phyloP scores from a whole-genome alignment of 1,140 invertebrate genomes.

The Helicoverpa armigera region DNA sequence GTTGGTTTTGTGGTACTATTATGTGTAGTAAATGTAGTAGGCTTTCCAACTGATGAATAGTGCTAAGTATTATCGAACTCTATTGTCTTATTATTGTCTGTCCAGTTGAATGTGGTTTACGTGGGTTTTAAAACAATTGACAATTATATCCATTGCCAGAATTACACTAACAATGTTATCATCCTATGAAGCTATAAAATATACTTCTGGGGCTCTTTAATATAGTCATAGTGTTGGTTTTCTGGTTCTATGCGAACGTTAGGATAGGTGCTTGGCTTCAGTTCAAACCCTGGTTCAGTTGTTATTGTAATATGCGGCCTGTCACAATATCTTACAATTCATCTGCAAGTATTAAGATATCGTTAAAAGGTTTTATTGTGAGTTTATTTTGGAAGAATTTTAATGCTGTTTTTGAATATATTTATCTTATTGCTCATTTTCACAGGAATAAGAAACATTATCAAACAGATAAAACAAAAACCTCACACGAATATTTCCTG shows the following conservation, averaged over 20 bases:
- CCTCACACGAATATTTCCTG: constrained; percentile 2
- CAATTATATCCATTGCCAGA: no score
- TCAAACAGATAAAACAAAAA: no score
- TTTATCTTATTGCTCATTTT: not conserved
- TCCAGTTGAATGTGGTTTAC: no score
- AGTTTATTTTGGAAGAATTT: no score
- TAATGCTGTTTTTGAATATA: no score
- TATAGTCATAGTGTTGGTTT: constrained; percentile 17
- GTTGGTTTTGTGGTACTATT: no score
- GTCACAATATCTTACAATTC: constrained; percentile 50
- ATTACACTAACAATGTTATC: not conserved
- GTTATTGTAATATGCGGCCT: constrained; percentile 42
- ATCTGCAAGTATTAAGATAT: not conserved
- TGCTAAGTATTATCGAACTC: no score
- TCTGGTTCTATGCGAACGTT: not conserved
- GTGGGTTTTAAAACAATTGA: no score
- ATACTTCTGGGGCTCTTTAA: not conserved
- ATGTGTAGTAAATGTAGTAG: no score
- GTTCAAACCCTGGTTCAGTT: constrained; percentile 53
- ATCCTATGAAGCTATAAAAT: not conserved
- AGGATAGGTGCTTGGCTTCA: constrained; percentile 53
- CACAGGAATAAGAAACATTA: no score
- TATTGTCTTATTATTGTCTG: no score
- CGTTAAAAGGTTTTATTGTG: not conserved
- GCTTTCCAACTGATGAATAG: no score